Evolutionary conservation across 2,113 vertebrate genomes (phyloP).

Genomic region (Trogon surrucura): DNA sequence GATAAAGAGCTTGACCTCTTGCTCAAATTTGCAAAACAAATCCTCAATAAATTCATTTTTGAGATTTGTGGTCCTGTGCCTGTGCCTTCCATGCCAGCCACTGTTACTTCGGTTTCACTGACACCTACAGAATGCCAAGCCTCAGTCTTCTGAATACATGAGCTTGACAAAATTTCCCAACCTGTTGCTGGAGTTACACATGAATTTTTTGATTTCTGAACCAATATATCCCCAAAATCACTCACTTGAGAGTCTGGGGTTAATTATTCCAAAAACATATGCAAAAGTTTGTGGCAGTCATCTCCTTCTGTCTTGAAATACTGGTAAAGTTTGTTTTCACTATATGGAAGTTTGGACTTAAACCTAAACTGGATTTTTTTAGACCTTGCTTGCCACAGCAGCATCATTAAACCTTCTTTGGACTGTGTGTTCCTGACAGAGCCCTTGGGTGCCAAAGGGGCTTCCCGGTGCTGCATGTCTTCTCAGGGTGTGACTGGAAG

Average conservation of each 20-base stretch:
- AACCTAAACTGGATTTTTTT: background rate
- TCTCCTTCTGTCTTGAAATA: background rate
- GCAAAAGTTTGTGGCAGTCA: background rate
- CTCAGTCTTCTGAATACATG: background rate
- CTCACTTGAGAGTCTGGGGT: background rate
- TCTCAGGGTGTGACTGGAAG: background rate
- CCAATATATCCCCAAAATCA: background rate
- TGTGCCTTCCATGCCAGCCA: background rate
- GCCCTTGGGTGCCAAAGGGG: background rate
- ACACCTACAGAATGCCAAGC: background rate
- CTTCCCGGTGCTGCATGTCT: background rate
- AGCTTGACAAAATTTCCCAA: background rate
- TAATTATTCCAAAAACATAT: background rate
- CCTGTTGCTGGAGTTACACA: background rate
- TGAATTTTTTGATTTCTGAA: background rate
- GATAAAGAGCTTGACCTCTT: background rate
- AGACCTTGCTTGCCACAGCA: background rate
- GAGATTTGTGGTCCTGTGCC: background rate
- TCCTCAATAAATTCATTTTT: background rate
- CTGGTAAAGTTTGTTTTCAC: background rate
- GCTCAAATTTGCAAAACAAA: background rate
- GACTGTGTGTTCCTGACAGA: background rate
- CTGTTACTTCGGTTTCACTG: background rate
- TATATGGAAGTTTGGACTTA: background rate
- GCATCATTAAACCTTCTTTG: background rate